phyloP scores from a whole-genome alignment of 2,113 vertebrate genomes.

The Hypanus sabinus region DNA sequence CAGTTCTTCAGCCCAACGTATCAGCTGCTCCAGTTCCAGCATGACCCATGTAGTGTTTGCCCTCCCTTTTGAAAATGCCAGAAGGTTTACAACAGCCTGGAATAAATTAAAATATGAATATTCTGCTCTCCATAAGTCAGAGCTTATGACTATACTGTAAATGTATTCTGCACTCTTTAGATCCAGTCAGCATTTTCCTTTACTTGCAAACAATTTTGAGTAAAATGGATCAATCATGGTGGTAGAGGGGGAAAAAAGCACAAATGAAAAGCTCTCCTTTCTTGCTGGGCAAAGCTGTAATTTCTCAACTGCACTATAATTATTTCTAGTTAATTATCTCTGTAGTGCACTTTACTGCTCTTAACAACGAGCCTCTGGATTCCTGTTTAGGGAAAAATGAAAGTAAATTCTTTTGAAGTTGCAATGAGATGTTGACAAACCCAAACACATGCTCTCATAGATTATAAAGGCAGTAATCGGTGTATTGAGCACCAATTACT shows the following conservation, averaged over 20 bases:
- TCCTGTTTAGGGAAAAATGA: slow-evolving; percentile 44
- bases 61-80: slow-evolving; percentile 5
- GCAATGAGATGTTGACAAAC: slow-evolving; percentile 39
- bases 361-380: slow-evolving; percentile 48
- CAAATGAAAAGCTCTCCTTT: slow-evolving; percentile 54
- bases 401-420: slow-evolving; percentile 42
- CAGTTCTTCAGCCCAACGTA: background rate
- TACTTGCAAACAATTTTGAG: background rate
- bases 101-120: background rate
- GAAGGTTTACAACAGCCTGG: background rate
- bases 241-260: slow-evolving; percentile 44
- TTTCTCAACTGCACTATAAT: slow-evolving; percentile 54
- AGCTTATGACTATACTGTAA: background rate
- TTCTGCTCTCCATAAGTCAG: background rate
- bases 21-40: background rate
- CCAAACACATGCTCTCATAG: background rate
- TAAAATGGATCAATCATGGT: slow-evolving; percentile 46
- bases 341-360: slow-evolving; percentile 48
- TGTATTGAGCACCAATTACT: slow-evolving; percentile 24
- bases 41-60: background rate
- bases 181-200: background rate
- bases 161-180: background rate
- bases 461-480: slow-evolving; percentile 39
- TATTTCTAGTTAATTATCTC: slow-evolving; percentile 61
- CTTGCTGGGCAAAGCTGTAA: slow-evolving; percentile 50